A percentile compares a stretch with the other conserved stretches of the same genome.
These are phyloP conservation scores for Rotaria magnacalcarata DNA, from an alignment of 2,888 invertebrate species.

Conservation along the genomic window DNA sequence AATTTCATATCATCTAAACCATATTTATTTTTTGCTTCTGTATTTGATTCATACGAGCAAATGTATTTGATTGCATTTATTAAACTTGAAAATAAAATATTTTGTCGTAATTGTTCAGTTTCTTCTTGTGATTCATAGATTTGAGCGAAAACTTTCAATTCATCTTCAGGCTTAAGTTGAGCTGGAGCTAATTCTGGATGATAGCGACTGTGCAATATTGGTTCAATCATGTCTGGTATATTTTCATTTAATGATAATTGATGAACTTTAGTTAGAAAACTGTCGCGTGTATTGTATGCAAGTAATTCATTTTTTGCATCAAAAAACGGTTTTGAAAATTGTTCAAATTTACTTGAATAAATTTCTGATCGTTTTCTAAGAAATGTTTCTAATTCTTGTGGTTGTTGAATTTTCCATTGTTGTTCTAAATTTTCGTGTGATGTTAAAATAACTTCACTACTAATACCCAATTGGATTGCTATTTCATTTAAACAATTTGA, in stretches of 20 bases:
- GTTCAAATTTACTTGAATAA: conserved; percentile 8
- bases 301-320: not conserved
- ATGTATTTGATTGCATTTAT: conserved; percentile 12
- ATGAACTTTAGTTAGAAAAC: not conserved
- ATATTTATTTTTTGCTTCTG: conserved; percentile 8
- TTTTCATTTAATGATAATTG: not conserved
- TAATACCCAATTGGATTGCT: not conserved
- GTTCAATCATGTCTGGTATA: not conserved
- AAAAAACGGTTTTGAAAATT: conserved; percentile 9
- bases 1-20: not conserved
- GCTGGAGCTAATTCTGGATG: conserved; percentile 24
- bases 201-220: conserved; percentile 1
- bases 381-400: conserved; percentile 2
- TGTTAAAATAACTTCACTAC: conserved; percentile 8
- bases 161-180: not conserved
- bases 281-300: not conserved
- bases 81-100: conserved; percentile 19
- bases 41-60: not conserved
- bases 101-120: not conserved
- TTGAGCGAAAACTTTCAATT: conserved; percentile 20
- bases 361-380: not conserved
- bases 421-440: not conserved
- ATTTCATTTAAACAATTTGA: conserved; percentile 4
- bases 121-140: not conserved
- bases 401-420: not conserved